Base-by-base conservation (phyloP, 2,888 invertebrate genomes). In the Epistrophella euchroma region DNA sequence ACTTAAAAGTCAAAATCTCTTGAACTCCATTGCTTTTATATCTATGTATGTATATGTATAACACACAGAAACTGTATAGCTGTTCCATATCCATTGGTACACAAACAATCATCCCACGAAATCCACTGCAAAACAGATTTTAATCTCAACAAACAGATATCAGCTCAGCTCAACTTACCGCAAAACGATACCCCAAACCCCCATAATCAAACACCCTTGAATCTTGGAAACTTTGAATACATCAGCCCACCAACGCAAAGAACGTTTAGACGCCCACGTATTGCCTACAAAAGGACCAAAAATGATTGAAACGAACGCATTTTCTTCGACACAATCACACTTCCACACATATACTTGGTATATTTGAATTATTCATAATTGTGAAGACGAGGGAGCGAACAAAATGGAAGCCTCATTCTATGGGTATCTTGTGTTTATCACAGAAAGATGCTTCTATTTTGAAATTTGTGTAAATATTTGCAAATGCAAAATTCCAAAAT, bases 391-490 rank as follows among this genome's bases (percentile, higher is more conserved):
- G 17, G 10, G n/a, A n/a, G 15, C 37, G 60, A 58, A 56, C 47
- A 5, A 70, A 64, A 55, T 58, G 43, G 64, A 56, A 56, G 56
- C 47, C 75, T 56, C 45, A 66, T 75, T 75, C 74, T 52, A 19
- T 47, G 47, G 32, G 45, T 32, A 37, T 35, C 62, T 64, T 9
- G 13, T 28, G 62, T 40, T 66, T 66, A 68, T 75, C 66, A 56
- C 45, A 47, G 19, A 47, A 56, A 66, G 64, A 64, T 58, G 56
- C 64, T 66, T 72, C 62, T 72, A 58, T 58, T 60, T 72, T 60
- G 58, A 79, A 79, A 66, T 52, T 79, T 68, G 66, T 79, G 79
- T 73, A 79, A 79, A 79, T 79, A 79, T 79, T 79, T 79, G 66
- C 73, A 79, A 68, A 79, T 79, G 73, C 79, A 73, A 66, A 73